Percentiles rank a stretch among this genome's conserved stretches.
Evolutionary conservation across 2,888 invertebrate genomes (phyloP).

Genomic region (Rhynchonema sp.): DNA sequence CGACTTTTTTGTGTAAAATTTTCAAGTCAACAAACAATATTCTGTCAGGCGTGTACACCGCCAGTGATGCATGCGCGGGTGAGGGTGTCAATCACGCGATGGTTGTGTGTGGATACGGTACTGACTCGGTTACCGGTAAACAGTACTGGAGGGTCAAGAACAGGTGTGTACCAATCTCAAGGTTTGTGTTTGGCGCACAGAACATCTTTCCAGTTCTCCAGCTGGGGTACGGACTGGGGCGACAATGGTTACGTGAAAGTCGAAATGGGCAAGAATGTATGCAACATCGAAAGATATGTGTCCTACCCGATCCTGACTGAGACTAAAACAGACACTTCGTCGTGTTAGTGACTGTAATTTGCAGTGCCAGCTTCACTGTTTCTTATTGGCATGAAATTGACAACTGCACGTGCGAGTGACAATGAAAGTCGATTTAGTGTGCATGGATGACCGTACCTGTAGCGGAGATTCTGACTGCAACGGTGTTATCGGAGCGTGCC

Average conservation of each 20-base stretch:
- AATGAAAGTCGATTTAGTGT: too few relatives aligned
- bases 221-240: neutral
- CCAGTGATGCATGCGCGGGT: too few relatives aligned
- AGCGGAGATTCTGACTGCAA: conserved; percentile 14
- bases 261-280: neutral
- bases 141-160: neutral
- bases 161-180: too few relatives aligned
- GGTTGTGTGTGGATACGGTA: neutral
- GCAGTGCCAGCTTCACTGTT: too few relatives aligned
- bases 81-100: neutral
- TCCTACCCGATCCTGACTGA: neutral
- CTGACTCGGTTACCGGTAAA: neutral
- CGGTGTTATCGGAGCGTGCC: conserved; percentile 11
- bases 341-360: neutral
- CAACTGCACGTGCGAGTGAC: too few relatives aligned
- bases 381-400: too few relatives aligned
- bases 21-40: too few relatives aligned
- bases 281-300: neutral
- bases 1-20: too few relatives aligned
- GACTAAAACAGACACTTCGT: neutral
- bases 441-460: conserved; percentile 7
- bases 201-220: neutral
- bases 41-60: too few relatives aligned
- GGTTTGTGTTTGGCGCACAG: too few relatives aligned
- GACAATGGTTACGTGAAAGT: neutral